Evolutionary conservation across 2,797 vertebrate genomes (phyloP), one percentile per base, ranked within the genome.

Genomic region (Emydoidea blandingii): DNA sequence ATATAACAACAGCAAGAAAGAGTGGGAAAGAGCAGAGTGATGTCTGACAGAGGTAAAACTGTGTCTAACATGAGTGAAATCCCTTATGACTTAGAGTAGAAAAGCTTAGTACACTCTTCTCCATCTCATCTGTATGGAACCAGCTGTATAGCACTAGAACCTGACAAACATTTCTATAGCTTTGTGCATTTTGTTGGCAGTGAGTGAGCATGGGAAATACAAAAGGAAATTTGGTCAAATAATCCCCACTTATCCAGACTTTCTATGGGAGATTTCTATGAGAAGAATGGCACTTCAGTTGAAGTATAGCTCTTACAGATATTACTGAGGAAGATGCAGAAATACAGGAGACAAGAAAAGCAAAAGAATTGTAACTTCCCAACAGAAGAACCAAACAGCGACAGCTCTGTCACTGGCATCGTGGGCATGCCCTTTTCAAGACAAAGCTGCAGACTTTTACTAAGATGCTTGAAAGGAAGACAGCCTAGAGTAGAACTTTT

Each of bases 271-370:
- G 37, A 89, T 91, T 93, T 96, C 89, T 90, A 91, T 83, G 95
- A 93, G 95, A 96, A 95, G 81, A 90, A 95, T 92, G 92, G 96
- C 96, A 94, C 78, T 87, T 96, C 44, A 95, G 52, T 82, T 93
- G 95, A 98, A 93, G 89, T 87, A 97, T 86, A 88, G 27, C 56
- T 91, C 88, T 93, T n/a, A 94, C 95, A 97, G 95, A 83, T 96
- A 96, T 97, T 96, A 92, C 86, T 95, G 37, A 93, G 65, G 68
- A 97, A 90, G 94, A 94, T 79, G 95, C 62, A 96, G 54, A 97
- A 97, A 95, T 81, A 92, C 44, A 88, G 83, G 84, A 88, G 68
- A n/a, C 91, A 93, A 9, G 25, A 89, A 79, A 83, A 80, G 3
- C 21, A 88, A 96, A 94, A 96, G 41, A 56, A 68, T 91, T 85